Evolutionary conservation across 1,140 invertebrate species (phyloP).

Genomic region (Lucilia sericata): DNA sequence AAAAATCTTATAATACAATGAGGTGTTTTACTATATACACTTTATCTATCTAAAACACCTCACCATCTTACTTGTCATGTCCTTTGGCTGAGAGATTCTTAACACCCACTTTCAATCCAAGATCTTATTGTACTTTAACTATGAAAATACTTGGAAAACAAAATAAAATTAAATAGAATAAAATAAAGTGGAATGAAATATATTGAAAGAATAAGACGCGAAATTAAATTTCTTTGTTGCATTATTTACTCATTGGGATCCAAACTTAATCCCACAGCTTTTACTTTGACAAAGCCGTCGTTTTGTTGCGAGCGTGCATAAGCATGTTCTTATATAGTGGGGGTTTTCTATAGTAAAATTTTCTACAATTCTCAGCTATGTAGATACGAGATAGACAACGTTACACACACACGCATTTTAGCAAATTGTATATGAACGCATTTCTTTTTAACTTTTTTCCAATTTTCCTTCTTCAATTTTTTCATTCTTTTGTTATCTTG

Average conservation of each 20-base stretch:
- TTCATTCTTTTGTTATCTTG: conserved; percentile 29
- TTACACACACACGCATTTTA: background rate
- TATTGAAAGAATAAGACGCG: conserved; percentile 46
- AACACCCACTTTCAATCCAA: background rate
- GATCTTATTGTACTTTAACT: background rate
- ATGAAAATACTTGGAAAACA: background rate
- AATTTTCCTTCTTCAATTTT: background rate
- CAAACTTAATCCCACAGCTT: conserved; percentile 46
- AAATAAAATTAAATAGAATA: background rate
- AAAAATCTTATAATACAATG: background rate
- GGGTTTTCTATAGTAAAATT: background rate
- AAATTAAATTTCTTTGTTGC: conserved; percentile 49
- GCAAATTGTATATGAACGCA: too few relatives aligned
- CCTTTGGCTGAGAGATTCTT: background rate
- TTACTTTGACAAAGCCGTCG: conserved; percentile 47
- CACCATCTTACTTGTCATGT: background rate
- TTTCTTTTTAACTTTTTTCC: background rate
- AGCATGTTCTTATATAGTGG: background rate
- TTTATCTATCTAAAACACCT: background rate
- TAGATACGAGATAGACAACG: background rate
- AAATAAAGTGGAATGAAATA: background rate
- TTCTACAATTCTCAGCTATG: background rate
- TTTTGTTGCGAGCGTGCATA: background rate
- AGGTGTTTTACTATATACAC: background rate
- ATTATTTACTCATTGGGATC: conserved; percentile 50